These are phyloP conservation scores for Falco naumanni DNA, from an alignment of 2,797 vertebrate species.

Conservation along the genomic window DNA sequence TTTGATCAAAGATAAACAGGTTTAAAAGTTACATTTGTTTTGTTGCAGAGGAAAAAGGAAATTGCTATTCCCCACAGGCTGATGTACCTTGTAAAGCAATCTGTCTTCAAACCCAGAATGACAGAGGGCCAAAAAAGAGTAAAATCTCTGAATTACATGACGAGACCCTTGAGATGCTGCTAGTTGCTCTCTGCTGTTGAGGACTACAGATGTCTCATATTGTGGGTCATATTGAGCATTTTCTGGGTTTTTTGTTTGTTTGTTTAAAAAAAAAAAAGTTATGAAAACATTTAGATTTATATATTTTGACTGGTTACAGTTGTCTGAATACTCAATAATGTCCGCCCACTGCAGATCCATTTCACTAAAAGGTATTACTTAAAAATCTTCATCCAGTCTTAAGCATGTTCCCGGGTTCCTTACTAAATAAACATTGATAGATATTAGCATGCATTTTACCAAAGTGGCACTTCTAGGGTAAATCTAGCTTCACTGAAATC, in stretches of 20 bases:
- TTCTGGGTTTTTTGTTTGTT: neutral
- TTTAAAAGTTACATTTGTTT: constrained; percentile 82
- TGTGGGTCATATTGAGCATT: constrained; percentile 12
- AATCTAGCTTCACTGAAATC: neutral
- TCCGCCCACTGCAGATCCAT: neutral
- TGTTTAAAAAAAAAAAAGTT: neutral
- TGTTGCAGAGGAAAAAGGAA: constrained; percentile 84
- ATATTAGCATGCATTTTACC: neutral
- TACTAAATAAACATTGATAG: neutral
- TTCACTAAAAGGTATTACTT: neutral
- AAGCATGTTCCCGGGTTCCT: neutral
- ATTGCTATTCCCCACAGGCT: constrained; percentile 83
- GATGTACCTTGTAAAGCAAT: constrained; percentile 85
- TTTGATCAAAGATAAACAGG: constrained; percentile 88
- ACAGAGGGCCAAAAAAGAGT: constrained; percentile 76
- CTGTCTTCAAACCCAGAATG: constrained; percentile 75
- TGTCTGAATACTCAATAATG: neutral
- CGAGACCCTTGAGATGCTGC: constrained; percentile 71
- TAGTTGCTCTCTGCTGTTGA: constrained; percentile 74
- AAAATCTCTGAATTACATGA: constrained; percentile 70
- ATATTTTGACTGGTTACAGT: neutral
- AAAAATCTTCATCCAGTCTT: neutral
- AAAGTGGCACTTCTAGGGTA: neutral
- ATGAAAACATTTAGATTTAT: neutral
- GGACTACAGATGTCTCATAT: constrained; percentile 76